Conservation (phyloP, 2,113 vertebrate genomes). For the Narcine bancroftii region DNA sequence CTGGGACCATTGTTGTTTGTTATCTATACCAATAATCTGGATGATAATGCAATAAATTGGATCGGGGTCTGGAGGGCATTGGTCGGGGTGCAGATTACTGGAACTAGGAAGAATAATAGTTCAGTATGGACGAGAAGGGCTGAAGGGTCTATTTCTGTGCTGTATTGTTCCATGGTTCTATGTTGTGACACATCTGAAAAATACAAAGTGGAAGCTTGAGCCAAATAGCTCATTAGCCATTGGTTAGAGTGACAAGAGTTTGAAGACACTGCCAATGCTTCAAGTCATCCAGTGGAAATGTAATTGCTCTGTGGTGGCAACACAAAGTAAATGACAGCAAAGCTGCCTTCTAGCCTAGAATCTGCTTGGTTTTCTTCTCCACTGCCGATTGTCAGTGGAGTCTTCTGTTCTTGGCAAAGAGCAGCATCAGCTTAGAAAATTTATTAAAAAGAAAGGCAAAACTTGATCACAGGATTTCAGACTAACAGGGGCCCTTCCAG, state of each 20-base stretch:
- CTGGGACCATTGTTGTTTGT: too few relatives aligned
- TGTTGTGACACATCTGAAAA: neutral
- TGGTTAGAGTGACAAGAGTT: too few relatives aligned
- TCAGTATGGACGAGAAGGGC: too few relatives aligned
- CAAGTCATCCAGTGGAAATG: neutral
- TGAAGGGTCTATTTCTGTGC: too few relatives aligned
- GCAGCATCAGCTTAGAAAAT: neutral
- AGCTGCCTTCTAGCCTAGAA: neutral
- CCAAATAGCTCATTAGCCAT: neutral
- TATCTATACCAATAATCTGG: too few relatives aligned
- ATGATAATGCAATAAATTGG: too few relatives aligned
- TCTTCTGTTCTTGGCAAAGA: neutral
- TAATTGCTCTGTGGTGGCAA: neutral
- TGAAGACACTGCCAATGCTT: neutral
- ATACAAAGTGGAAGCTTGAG: neutral
- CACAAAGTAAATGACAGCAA: neutral
- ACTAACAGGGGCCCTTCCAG: neutral
- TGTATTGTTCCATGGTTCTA: too few relatives aligned
- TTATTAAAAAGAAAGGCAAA: neutral
- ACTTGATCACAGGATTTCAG: neutral
- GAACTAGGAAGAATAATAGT: too few relatives aligned
- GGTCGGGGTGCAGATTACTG: too few relatives aligned
- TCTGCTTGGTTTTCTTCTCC: neutral
- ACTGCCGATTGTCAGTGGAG: neutral
- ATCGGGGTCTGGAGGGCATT: too few relatives aligned